Conservation (phyloP, 1,140 invertebrate species). For the Achroia grisella region DNA sequence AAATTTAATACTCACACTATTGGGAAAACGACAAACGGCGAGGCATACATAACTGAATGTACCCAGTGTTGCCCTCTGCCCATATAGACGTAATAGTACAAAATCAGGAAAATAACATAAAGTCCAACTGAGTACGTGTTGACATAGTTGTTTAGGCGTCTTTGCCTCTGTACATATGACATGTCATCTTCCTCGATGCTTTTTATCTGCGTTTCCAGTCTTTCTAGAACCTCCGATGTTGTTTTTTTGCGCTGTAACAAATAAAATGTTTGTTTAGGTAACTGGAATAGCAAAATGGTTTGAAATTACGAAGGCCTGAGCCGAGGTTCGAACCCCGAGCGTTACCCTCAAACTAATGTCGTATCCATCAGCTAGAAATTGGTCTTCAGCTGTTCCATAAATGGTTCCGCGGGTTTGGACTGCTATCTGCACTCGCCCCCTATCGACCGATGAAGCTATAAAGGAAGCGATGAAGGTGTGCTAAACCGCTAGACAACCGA, state of each 20-base stretch:
- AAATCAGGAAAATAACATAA: conserved; percentile 82
- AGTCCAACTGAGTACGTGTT: conserved; percentile 86
- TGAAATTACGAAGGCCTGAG: too few species aligned
- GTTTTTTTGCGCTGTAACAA: conserved; percentile 86
- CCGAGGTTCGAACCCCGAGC: neutral
- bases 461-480: neutral
- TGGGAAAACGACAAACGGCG: conserved; percentile 83
- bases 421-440: too few species aligned
- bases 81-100: conserved; percentile 83
- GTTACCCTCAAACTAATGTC: too few species aligned
- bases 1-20: conserved; percentile 83
- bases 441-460: neutral
- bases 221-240: conserved; percentile 84
- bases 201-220: conserved; percentile 87
- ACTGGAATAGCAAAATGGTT: too few species aligned
- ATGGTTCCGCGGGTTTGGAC: too few species aligned
- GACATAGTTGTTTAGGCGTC: conserved; percentile 85
- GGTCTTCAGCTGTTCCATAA: too few species aligned
- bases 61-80: conserved; percentile 66
- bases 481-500: too few species aligned
- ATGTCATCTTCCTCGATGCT: conserved; percentile 85
- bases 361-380: too few species aligned
- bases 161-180: conserved; percentile 85
- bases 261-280: conserved; percentile 19
- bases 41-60: conserved; percentile 81